Evolutionary conservation across 2,113 vertebrate species (phyloP), one percentile per base, ranked within the genome.

Genomic region (Empidonax traillii): DNA sequence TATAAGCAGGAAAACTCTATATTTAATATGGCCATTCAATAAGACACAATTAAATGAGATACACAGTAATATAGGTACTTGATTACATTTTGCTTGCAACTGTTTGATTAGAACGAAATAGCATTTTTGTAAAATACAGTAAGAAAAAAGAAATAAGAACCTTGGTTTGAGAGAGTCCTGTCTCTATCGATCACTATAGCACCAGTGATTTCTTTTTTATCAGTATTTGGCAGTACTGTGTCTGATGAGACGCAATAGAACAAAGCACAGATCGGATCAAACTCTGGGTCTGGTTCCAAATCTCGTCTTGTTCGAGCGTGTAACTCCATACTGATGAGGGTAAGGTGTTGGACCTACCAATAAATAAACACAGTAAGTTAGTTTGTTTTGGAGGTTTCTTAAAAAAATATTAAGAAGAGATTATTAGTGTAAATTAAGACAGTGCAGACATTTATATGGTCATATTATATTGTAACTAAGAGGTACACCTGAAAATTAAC

Each of bases 191-290:
- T 98, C 90, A 99, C 97, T 46, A 99, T 98, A 81, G 98, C 98
- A 44, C 99, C 99, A 3, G 98, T 98, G 95, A 99, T 95, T 96
- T 98, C 98, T 77, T 85, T 98, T 96, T 96, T 95, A 61, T 98
- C 97, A 25, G 96, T 98, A 65, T 98, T 95, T 46, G 98, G 98
- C 77, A 99, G 96, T 15, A 97, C 92, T 43, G 98, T 96, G 59
- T 99, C 99, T 47, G 98, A 99, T 55, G 98, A 99, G 93, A 99
- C 94, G 98, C 98, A 99, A 98, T 99, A 99, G 98, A 99, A 99
- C 91, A 99, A 98, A 98, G 99, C 99, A 98, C 99, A 99, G 96
- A 99, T 98, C 3, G 99, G 99, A 95, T 99, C 99, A 96, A 99
- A 99, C 97, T 99, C 99, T 7, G 99, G 99, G 97, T 99, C 99